These are phyloP conservation scores for Strigamia maritima DNA, from an alignment of 2,888 invertebrate genomes.

Conservation along the genomic window DNA sequence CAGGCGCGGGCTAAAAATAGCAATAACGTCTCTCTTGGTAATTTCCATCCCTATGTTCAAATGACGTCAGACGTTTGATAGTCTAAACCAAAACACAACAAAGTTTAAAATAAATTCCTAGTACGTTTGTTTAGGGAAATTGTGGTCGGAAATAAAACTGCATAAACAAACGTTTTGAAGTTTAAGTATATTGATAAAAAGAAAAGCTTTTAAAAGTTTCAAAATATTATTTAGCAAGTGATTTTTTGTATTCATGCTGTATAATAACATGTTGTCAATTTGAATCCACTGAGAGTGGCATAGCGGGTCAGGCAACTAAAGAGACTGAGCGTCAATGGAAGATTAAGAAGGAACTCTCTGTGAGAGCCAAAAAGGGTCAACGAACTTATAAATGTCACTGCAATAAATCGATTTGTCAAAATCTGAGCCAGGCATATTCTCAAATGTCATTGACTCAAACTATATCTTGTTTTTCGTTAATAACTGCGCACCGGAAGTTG, in stretches of 20 bases:
- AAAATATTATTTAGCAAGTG: neutral
- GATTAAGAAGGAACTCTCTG: neutral
- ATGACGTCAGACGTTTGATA: neutral
- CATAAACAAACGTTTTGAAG: too few relatives aligned
- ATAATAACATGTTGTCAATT: neutral
- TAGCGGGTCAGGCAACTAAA: neutral
- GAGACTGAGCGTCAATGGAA: neutral
- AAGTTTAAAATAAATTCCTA: neutral
- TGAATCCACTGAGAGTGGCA: neutral
- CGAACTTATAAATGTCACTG: neutral
- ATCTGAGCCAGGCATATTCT: neutral
- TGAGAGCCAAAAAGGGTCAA: conserved; percentile 3
- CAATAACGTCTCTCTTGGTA: neutral
- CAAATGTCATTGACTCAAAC: too few relatives aligned
- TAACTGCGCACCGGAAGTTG: too few relatives aligned
- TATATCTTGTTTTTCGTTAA: too few relatives aligned
- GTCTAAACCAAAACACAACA: neutral
- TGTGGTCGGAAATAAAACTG: neutral
- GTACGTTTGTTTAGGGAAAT: neutral
- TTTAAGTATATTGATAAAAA: too few relatives aligned
- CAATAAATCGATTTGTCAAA: neutral
- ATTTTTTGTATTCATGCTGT: neutral
- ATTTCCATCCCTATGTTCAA: neutral
- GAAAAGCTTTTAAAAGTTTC: neutral
- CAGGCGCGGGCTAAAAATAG: neutral